These are phyloP conservation scores for Poeciliopsis retropinna DNA, from an alignment of 2,113 vertebrate genomes.

Conservation along the genomic window DNA sequence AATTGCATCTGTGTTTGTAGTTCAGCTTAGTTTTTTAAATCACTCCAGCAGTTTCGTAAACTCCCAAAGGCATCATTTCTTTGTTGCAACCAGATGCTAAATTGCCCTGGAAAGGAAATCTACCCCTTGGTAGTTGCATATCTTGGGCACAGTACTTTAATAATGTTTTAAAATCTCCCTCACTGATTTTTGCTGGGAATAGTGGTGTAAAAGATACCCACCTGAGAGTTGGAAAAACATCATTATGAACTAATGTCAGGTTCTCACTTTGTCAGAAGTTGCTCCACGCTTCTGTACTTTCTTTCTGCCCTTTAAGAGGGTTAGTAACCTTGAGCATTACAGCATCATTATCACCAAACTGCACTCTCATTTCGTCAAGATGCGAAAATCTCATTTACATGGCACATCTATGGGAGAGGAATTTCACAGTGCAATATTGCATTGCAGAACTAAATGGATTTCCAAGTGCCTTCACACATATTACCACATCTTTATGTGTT, in stretches of 20 bases:
- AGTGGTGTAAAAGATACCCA: not conserved
- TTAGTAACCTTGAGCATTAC: slow-evolving; percentile 59
- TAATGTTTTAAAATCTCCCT: not conserved
- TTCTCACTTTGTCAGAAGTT: slow-evolving; percentile 14
- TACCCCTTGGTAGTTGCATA: not conserved
- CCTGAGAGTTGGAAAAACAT: not conserved
- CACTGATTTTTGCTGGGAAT: not conserved
- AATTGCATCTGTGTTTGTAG: not conserved
- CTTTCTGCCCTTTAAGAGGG: slow-evolving; percentile 31
- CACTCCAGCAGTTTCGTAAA: not conserved
- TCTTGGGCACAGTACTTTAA: not conserved
- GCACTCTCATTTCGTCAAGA: slow-evolving; percentile 61
- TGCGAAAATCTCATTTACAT: slow-evolving; percentile 70
- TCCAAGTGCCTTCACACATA: slow-evolving; percentile 59
- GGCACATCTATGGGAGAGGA: slow-evolving; percentile 58
- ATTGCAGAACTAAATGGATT: slow-evolving; percentile 69
- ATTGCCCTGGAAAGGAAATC: not conserved
- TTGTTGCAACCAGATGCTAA: not conserved
- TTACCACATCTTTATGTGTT: slow-evolving; percentile 68
- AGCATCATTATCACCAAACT: slow-evolving; percentile 52
- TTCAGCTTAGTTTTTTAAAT: not conserved
- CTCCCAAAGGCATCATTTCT: not conserved
- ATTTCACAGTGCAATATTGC: slow-evolving; percentile 63
- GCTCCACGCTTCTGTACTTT: slow-evolving; percentile 17
- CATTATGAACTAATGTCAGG: slow-evolving; percentile 8